Conservation (phyloP, 2,113 vertebrate species). For the Dicaeum eximium region DNA sequence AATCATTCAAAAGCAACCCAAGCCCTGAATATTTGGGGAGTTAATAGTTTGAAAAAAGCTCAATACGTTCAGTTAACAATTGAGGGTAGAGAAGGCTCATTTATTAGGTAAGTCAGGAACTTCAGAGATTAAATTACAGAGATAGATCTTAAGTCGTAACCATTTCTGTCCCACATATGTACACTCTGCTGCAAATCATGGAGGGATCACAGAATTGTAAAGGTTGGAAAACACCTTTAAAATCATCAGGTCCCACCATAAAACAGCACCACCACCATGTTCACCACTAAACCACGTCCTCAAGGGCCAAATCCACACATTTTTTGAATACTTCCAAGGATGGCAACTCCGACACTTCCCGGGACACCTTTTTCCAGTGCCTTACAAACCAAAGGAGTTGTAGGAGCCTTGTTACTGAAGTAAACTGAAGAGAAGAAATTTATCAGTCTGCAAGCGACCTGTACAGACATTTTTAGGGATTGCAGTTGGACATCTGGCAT, state of each 20-base stretch:
- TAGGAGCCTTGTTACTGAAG: neutral
- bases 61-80: neutral
- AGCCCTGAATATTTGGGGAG: neutral
- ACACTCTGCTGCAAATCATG: neutral
- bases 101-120: neutral
- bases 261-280: neutral
- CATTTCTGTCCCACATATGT: neutral
- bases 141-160: neutral
- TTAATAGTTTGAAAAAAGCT: neutral
- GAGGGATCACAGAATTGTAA: neutral
- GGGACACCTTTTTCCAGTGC: neutral
- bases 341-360: rapidly evolving
- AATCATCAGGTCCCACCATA: neutral
- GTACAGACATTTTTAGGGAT: neutral
- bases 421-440: neutral
- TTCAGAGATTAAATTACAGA: neutral
- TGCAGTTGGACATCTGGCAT: neutral
- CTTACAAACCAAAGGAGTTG: neutral
- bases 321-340: neutral
- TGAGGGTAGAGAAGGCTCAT: neutral
- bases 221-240: neutral
- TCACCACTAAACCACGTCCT: neutral
- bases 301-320: neutral
- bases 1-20: neutral
- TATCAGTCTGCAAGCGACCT: neutral